Conservation (phyloP, 2,888 invertebrate species). For the Pristionchus arcanus region DNA sequence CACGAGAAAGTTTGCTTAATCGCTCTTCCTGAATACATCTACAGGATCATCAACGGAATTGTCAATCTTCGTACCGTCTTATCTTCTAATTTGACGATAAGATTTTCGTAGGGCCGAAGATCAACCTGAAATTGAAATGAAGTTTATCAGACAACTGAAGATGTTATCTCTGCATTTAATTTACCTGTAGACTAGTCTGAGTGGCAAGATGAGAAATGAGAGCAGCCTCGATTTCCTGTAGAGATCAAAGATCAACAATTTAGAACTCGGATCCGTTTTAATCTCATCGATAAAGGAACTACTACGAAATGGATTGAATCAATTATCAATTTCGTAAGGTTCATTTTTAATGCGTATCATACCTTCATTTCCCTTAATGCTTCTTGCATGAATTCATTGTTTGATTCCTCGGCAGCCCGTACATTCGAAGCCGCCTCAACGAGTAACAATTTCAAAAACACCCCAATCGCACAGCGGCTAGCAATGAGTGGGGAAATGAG, state of each 20-base stretch:
- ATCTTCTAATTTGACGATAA: constrained; percentile 71
- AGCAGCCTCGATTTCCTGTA: constrained; percentile 17
- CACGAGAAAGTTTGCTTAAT: constrained; percentile 69
- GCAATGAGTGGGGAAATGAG: no score
- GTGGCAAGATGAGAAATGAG: constrained; percentile 43
- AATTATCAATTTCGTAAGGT: no score
- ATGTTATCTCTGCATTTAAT: no score
- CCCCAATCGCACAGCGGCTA: no score
- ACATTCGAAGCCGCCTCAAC: constrained; percentile 43
- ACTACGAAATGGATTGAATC: no score
- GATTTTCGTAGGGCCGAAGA: constrained; percentile 71
- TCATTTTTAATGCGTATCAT: not conserved
- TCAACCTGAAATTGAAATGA: constrained; percentile 62
- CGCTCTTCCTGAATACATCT: constrained; percentile 63
- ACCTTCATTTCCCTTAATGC: constrained; percentile 49
- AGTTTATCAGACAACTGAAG: no score
- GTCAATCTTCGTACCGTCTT: constrained; percentile 38
- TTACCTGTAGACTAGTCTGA: constrained; percentile 39
- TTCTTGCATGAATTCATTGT: constrained; percentile 52
- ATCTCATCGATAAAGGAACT: no score
- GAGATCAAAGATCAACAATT: not conserved
- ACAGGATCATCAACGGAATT: not conserved
- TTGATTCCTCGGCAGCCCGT: constrained; percentile 8
- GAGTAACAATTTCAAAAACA: no score
- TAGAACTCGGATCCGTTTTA: not conserved